Base-by-base conservation (phyloP, 2,797 vertebrate species). In the Crocodylus rhombifer region DNA sequence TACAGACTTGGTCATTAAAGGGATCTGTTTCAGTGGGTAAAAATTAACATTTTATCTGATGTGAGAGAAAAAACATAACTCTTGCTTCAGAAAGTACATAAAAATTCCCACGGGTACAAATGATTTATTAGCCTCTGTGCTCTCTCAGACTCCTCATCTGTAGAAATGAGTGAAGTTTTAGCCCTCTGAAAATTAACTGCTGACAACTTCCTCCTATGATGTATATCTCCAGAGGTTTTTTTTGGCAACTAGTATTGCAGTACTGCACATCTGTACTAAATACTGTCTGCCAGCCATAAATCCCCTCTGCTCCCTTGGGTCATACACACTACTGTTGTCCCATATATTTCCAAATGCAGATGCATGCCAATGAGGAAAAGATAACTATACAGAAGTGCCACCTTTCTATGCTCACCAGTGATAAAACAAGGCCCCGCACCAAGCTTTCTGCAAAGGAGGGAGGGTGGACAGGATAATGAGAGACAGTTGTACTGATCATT, bases 141-240 rank as follows among this genome's bases (percentile, higher is more conserved):
- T 90, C 92, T 93, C 93, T 93, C 84, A 95, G 86, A 33, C 58
- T 90, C 89, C 86, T 94, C 91, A 95, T 42, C 93, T 82, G 73
- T 96, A 93, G 95, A 97, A 95, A 95, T 30, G 91, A 94, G 92
- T 75, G 93, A 95, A 78, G 94, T 87, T 73, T 96, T 92, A 94
- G 82, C 89, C 93, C 95, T 90, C 86, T 79, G 89, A 82, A 97
- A 96, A 97, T 93, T 87, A 96, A 97, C 93, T 95, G 95, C 93
- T 95, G 95, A 86, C 94, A 93, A 74, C 91, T 90, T 86, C 80
- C 91, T 90, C 57, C 86, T 36, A 0, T 95, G 95, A 91, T 96
- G 78, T 42, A 91, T 93, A 84, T 87, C 94, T 90, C 95, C 93
- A 94, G 95, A 93, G 95, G 94, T 95, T 95, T 93, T 25, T 80